phyloP scores from a whole-genome alignment of 2,113 vertebrate species.

The Datnioides undecimradiatus region DNA sequence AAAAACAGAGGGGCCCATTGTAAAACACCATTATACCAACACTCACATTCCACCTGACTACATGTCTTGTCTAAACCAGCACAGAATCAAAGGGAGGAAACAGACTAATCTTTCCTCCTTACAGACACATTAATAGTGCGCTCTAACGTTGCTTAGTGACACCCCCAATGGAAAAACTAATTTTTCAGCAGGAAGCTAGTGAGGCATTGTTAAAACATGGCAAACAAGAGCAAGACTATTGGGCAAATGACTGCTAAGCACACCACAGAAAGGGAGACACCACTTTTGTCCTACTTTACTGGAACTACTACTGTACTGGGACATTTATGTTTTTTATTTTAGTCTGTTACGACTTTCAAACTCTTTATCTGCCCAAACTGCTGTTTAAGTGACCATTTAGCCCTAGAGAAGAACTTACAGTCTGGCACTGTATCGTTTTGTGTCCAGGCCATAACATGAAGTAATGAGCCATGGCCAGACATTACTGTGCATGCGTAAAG shows the following conservation, averaged over 20 bases:
- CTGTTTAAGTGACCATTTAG: constrained; percentile 29
- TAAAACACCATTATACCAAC: constrained; percentile 49
- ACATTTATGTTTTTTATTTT: constrained; percentile 3
- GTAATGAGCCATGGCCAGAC: constrained; percentile 64
- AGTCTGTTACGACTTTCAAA: constrained; percentile 22
- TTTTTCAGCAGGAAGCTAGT: constrained; percentile 74
- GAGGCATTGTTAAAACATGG: constrained; percentile 74
- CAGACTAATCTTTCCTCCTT: constrained; percentile 71
- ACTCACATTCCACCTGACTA: constrained; percentile 73
- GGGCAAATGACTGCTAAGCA: constrained; percentile 64
- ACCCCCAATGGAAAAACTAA: constrained; percentile 74
- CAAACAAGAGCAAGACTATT: constrained; percentile 76
- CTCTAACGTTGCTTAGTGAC: constrained; percentile 74
- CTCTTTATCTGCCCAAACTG: constrained; percentile 14
- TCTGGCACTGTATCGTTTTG: constrained; percentile 25
- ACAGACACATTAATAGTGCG: constrained; percentile 54
- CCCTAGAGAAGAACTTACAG: constrained; percentile 41
- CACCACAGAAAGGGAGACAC: constrained; percentile 36
- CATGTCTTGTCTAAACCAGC: constrained; percentile 63
- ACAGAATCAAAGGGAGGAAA: constrained; percentile 74
- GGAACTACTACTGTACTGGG: constrained; percentile 1
- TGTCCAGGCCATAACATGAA: constrained; percentile 55
- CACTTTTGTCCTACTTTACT: constrained; percentile 23
- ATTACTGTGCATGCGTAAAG: constrained; percentile 62
- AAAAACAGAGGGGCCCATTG: constrained; percentile 64